Percentiles rank a stretch among this genome's conserved stretches.
phyloP scores from a whole-genome alignment of 2,888 invertebrate species.

The Limnephilus marmoratus region DNA sequence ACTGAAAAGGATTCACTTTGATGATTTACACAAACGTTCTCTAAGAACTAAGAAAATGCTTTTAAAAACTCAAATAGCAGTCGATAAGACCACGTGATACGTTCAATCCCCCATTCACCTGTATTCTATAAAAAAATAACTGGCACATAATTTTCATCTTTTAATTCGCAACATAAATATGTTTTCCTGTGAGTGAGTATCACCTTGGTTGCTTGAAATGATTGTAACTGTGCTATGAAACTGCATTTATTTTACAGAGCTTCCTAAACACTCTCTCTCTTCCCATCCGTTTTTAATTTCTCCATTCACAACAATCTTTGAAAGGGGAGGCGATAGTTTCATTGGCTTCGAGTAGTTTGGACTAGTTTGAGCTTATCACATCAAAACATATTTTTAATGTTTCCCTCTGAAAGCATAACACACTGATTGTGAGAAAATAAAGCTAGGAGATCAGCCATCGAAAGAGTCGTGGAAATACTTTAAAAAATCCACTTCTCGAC shows the following conservation, averaged over 20 bases:
- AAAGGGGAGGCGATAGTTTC: neutral
- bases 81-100: neutral
- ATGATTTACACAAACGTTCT: neutral
- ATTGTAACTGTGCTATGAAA: too few species aligned
- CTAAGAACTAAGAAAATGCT: neutral
- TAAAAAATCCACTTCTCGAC: neutral
- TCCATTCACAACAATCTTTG: neutral
- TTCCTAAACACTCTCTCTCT: neutral
- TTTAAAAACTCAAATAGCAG: neutral
- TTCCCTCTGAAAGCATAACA: neutral
- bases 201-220: too few species aligned
- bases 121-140: neutral
- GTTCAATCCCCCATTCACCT: neutral
- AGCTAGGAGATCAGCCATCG: neutral
- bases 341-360: neutral
- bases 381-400: too few species aligned
- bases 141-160: too few species aligned
- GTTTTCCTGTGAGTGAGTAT: too few species aligned
- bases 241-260: neutral
- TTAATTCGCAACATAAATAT: too few species aligned
- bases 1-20: neutral
- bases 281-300: neutral
- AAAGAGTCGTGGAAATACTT: neutral
- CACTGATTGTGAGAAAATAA: neutral
- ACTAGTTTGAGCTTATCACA: too few species aligned